A percentile compares a stretch with the other conserved stretches of the same genome.
These are phyloP conservation scores for Nematopogon swammerdamellus DNA, from an alignment of 2,888 invertebrate species.

Conservation along the genomic window DNA sequence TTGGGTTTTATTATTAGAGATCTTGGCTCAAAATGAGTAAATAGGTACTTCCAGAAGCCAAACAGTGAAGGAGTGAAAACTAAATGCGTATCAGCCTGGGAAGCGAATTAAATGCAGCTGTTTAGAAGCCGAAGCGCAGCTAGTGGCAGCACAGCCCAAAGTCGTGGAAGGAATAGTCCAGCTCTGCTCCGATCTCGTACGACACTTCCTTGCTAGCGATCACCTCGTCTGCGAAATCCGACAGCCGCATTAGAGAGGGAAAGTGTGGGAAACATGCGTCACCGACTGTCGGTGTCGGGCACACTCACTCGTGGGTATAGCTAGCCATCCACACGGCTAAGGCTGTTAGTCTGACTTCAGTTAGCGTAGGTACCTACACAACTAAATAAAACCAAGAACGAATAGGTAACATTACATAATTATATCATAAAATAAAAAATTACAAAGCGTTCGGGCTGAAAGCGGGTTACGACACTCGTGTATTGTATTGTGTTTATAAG, in stretches of 20 bases:
- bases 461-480: background rate
- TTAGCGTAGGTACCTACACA: background rate
- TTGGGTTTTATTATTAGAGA: too few relatives aligned
- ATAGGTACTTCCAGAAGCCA: too few relatives aligned
- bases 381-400: background rate
- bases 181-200: slow-evolving; percentile 88
- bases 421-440: background rate
- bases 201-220: slow-evolving; percentile 86
- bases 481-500: too few relatives aligned
- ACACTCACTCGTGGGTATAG: too few relatives aligned
- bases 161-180: slow-evolving; percentile 87
- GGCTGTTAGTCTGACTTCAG: background rate
- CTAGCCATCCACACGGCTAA: too few relatives aligned
- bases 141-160: slow-evolving; percentile 47
- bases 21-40: too few relatives aligned
- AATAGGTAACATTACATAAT: background rate
- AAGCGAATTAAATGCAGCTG: background rate
- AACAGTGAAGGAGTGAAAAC: background rate
- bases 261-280: too few relatives aligned
- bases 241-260: background rate
- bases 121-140: background rate
- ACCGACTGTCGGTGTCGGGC: too few relatives aligned
- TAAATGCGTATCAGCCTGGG: background rate
- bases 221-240: slow-evolving; percentile 69
- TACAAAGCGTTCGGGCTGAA: background rate